Base-by-base conservation (phyloP, 2,888 invertebrate species). In the Conchocele bisecta region DNA sequence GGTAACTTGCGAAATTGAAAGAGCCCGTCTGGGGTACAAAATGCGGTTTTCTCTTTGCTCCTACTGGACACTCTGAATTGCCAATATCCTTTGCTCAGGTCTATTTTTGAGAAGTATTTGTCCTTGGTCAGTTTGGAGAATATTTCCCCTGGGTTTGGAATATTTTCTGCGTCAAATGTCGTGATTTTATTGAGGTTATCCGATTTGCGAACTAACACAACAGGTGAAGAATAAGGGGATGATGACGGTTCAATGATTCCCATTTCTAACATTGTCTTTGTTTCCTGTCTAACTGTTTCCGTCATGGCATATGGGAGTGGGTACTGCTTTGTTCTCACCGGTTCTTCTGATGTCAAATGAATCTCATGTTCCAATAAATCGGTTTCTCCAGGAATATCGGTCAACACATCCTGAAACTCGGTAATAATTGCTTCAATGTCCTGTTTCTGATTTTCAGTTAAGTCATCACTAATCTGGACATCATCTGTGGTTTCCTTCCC, bases 121-220 rank as follows among this genome's bases (percentile, higher is more conserved):
- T 53, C 44, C n/a, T 46, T 31, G 1, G 20, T 24, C 2, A 71
- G 28, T 20, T 63, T 42, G 1, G 51, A 41, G 37, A 76, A 73
- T 3, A 79, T 51, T 31, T 53, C 46, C 7, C 70, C 76, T 0
- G 60, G 31, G 22, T 58, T 50, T 2, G 53, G 54, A 37, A 76
- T 54, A 0, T 75, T 73, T 37, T 75, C 80, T 1, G 65, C 57
- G 35, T 75, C 72, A 59, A 69, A 75, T 17, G 56, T 39, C 11
- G 64, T 66, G 3, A 70, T 35, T 13, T 54, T 20, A 51, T 81
- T 81, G 2, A 75, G 35, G 22, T 58, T 58, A 65, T 69, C 74
- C 13, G 42, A 26, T 46, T 76, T 76, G 33, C 53, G 50, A n/a
- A 69, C 73, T 13, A 75, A 17, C 4, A 69, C 51, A 11, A 64